Evolutionary conservation across 2,797 vertebrate genomes (phyloP).

Genomic region (Glyptemys insculpta): DNA sequence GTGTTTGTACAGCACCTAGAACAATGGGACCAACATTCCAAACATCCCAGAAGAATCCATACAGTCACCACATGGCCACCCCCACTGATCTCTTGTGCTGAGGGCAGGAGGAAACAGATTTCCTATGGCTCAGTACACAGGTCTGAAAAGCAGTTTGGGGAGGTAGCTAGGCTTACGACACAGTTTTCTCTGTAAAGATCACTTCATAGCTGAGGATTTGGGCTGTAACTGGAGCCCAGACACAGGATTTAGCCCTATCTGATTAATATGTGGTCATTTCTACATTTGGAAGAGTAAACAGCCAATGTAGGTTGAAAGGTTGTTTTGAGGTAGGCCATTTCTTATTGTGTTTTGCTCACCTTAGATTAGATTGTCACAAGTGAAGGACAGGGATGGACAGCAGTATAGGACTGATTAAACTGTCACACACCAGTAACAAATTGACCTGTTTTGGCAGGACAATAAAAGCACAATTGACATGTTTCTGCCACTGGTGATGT

Average conservation of each 20-base stretch:
- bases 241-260: background rate
- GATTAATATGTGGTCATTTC: background rate
- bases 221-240: background rate
- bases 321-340: conserved; percentile 16
- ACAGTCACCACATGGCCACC: background rate
- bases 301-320: background rate
- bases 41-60: background rate
- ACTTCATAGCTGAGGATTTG: background rate
- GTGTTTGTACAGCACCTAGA: background rate
- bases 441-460: background rate
- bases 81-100: background rate
- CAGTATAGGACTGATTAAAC: conserved; percentile 53
- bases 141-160: background rate
- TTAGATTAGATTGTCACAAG: conserved; percentile 50
- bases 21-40: background rate
- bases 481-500: conserved; percentile 7
- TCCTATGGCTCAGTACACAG: background rate
- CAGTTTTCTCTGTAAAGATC: background rate
- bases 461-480: conserved; percentile 27
- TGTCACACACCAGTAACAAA: conserved; percentile 40
- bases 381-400: conserved; percentile 1
- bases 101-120: background rate
- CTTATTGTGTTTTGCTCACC: conserved; percentile 20
- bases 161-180: conserved; percentile 6
- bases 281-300: conserved; percentile 23